phyloP scores from a whole-genome alignment of 2,888 invertebrate genomes.

The Galerucella calmariensis region DNA sequence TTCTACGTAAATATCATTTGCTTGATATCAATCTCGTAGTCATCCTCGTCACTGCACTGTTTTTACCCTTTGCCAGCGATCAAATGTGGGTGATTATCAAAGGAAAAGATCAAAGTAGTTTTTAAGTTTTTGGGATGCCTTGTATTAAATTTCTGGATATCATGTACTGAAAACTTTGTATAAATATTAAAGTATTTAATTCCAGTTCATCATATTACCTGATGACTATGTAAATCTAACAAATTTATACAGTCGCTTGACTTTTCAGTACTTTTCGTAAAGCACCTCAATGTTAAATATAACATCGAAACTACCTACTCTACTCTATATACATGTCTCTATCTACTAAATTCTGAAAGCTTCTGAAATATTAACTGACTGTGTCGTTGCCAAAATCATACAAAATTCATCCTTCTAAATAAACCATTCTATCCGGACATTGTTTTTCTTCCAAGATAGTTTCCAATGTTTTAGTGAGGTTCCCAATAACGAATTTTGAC shows the following conservation, averaged over 20 bases:
- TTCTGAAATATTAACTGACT: constrained; percentile 4
- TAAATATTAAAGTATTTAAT: too few relatives aligned
- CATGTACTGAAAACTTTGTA: too few relatives aligned
- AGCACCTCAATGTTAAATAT: background rate
- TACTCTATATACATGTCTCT: background rate
- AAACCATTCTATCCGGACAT: constrained; percentile 2
- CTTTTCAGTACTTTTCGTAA: background rate
- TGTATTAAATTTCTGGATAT: too few relatives aligned
- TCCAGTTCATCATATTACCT: too few relatives aligned
- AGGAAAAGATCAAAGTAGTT: too few relatives aligned
- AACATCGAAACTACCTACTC: background rate
- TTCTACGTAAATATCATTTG: too few relatives aligned
- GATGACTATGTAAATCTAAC: background rate
- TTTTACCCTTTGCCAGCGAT: too few relatives aligned
- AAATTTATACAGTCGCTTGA: background rate
- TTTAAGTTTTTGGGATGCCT: too few relatives aligned
- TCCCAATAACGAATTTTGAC: background rate
- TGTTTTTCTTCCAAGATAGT: constrained; percentile 18
- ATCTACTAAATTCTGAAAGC: constrained; percentile 7
- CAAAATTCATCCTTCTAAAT: constrained; percentile 17
- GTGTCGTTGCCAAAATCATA: constrained; percentile 13
- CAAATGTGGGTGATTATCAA: too few relatives aligned
- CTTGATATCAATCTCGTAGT: too few relatives aligned
- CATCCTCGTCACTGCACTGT: too few relatives aligned
- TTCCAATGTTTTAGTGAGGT: constrained; percentile 1